These are phyloP conservation scores for Corythornis madagascariensis DNA, from an alignment of 2,113 vertebrate species.

Conservation along the genomic window DNA sequence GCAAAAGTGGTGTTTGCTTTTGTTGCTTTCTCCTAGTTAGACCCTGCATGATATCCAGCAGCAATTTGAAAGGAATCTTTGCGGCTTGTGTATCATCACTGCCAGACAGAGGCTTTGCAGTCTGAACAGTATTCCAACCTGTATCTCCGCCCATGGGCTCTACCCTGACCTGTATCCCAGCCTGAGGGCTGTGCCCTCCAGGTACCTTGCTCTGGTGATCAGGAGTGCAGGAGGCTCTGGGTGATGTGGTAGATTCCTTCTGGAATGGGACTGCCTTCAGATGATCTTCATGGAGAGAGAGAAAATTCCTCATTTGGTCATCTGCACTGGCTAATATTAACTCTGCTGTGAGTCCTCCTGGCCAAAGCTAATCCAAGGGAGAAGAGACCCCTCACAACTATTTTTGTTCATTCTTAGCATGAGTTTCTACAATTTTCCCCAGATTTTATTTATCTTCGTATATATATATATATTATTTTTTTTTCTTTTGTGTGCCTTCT, in stretches of 20 bases:
- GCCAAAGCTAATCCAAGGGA: not conserved
- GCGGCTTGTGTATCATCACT: not conserved
- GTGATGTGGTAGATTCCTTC: not conserved
- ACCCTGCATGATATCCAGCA: not conserved
- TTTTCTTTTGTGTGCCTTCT: not conserved
- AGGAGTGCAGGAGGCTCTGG: accelerated
- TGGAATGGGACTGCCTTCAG: not conserved
- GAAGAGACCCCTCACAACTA: not conserved
- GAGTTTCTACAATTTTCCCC: not conserved
- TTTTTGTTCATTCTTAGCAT: not conserved
- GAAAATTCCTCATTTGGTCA: not conserved
- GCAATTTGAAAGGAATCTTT: not conserved
- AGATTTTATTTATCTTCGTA: not conserved
- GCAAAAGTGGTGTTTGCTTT: conserved; percentile 11
- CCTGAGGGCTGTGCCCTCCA: not conserved
- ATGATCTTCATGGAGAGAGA: not conserved
- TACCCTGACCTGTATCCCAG: not conserved
- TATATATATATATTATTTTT: too few species aligned
- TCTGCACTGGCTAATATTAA: not conserved
- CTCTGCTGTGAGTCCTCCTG: not conserved
- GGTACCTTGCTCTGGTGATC: not conserved
- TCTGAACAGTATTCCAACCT: not conserved
- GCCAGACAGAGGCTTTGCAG: not conserved
- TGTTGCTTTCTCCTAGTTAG: conserved; percentile 15
- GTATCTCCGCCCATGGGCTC: not conserved